A percentile compares a stretch with the other conserved stretches of the same genome.
phyloP scores from a whole-genome alignment of 2,888 invertebrate species.

The Tenthredo mesomela region DNA sequence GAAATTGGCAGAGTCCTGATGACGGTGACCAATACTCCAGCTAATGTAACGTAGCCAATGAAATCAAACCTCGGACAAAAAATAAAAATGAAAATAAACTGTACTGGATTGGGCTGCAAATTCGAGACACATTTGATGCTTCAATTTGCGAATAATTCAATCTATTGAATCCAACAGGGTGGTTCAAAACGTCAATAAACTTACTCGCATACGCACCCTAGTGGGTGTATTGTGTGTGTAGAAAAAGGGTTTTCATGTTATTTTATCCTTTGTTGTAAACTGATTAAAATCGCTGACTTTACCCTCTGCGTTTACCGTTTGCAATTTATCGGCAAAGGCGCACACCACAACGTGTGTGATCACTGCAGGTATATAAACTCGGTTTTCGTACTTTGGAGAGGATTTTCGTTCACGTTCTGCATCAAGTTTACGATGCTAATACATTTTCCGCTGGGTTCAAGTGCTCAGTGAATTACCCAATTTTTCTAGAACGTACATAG shows the following conservation, averaged over 20 bases:
- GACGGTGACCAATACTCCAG: background rate
- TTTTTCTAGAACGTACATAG: background rate
- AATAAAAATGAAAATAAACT: background rate
- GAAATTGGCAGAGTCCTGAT: conserved; percentile 23
- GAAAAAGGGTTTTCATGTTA: conserved; percentile 12
- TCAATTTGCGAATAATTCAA: conserved; percentile 19
- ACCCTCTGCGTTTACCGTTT: background rate
- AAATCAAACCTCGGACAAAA: background rate
- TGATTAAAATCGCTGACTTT: background rate
- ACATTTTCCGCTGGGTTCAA: background rate
- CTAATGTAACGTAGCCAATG: conserved; percentile 24
- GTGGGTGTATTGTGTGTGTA: background rate
- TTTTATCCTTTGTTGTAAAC: background rate
- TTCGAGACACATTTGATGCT: background rate
- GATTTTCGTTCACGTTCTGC: background rate
- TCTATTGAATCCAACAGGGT: background rate
- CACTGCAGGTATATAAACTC: background rate
- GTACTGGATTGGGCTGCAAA: background rate
- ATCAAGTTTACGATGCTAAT: background rate
- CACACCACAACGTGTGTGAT: background rate
- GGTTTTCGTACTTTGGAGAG: background rate
- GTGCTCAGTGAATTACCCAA: background rate
- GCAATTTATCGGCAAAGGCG: background rate
- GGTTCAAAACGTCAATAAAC: conserved; percentile 27
- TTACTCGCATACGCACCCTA: background rate